These are phyloP conservation scores for Notechis scutatus DNA, from an alignment of 2,113 vertebrate genomes.

Conservation along the genomic window DNA sequence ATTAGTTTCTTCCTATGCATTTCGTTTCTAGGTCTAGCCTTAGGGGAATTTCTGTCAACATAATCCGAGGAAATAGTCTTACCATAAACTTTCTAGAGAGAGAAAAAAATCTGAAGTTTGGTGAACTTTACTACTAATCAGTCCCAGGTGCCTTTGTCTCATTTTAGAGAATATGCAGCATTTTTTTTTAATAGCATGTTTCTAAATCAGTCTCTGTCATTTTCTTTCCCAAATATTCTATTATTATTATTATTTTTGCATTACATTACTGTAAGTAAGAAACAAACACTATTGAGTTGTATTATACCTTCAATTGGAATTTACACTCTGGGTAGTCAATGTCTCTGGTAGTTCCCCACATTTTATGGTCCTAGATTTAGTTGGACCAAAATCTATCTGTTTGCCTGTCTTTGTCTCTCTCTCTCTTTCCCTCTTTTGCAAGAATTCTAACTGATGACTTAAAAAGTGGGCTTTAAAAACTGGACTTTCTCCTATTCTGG, in stretches of 20 bases:
- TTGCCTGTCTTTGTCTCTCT: neutral
- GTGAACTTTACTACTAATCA: constrained; percentile 84
- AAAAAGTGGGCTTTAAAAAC: neutral
- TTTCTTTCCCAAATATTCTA: constrained; percentile 60
- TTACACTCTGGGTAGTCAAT: neutral
- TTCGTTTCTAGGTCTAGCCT: constrained; percentile 77
- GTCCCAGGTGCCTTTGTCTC: constrained; percentile 80
- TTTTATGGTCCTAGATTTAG: neutral
- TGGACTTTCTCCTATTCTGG: neutral
- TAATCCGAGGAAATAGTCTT: constrained; percentile 89
- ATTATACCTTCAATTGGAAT: neutral
- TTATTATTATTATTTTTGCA: constrained; percentile 21
- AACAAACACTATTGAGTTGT: constrained; percentile 14
- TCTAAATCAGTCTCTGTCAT: constrained; percentile 67
- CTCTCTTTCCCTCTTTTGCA: neutral
- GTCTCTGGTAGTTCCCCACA: neutral
- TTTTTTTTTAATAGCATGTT: constrained; percentile 59
- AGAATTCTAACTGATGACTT: neutral
- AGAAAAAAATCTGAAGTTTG: constrained; percentile 77
- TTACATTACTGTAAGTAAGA: constrained; percentile 1
- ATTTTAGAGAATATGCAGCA: constrained; percentile 76
- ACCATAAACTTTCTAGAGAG: constrained; percentile 78
- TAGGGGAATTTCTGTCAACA: constrained; percentile 85
- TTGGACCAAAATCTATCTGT: neutral
- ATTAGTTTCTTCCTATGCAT: constrained; percentile 76